Conservation (phyloP, 2,797 vertebrate species). For the Tragelaphus oryx region DNA sequence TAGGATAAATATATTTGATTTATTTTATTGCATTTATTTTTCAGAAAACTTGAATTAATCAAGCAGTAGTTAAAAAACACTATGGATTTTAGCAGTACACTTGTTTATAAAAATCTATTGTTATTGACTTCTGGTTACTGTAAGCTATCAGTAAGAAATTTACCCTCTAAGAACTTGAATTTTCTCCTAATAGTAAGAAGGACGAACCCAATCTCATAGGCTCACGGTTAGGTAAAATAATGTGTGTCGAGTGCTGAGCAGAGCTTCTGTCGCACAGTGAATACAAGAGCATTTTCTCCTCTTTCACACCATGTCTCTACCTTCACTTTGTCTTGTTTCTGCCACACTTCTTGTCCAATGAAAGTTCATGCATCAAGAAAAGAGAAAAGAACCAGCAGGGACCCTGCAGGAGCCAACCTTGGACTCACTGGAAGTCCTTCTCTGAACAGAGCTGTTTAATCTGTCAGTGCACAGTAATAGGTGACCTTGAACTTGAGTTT, state of each 20-base stretch:
- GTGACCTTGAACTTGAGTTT: not conserved
- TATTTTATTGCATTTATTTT: not conserved
- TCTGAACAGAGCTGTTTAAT: not conserved
- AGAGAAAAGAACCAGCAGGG: not conserved
- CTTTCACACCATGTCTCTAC: accelerated
- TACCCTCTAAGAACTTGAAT: not conserved
- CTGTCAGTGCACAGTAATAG: not conserved
- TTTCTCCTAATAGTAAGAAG: not conserved
- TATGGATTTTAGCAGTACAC: not conserved
- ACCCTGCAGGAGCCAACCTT: not conserved
- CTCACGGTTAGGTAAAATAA: not conserved
- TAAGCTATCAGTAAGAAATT: not conserved
- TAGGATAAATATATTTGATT: not conserved
- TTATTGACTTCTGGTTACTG: not conserved
- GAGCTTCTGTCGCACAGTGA: accelerated
- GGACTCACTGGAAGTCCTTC: accelerated
- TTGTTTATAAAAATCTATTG: not conserved
- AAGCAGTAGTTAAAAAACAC: not conserved
- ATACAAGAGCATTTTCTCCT: accelerated
- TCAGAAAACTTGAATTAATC: not conserved
- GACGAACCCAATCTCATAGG: not conserved
- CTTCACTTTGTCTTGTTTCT: not conserved
- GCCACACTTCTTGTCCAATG: too few relatives aligned
- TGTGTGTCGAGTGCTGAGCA: accelerated
- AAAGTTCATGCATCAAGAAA: not conserved